Base-by-base conservation (phyloP, 2,888 invertebrate genomes). In the Hirtodrosophila confusa region DNA sequence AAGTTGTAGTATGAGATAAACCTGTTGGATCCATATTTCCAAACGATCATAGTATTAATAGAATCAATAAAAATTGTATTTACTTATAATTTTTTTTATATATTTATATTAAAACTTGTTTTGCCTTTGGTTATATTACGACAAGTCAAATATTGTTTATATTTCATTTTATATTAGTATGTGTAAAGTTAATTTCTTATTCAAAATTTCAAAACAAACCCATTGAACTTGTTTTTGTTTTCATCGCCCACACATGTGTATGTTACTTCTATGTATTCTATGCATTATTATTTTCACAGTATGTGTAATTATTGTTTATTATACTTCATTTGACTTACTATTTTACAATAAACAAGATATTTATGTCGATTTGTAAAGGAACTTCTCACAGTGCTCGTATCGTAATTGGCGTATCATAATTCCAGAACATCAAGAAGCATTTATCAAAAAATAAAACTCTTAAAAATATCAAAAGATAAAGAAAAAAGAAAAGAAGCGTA, bases 171-270 rank as follows among this genome's bases (percentile, higher is more conserved):
- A 7, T 24, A 4, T 48, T 48, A 17, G 23, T 39, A 31, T 31
- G 31, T 31, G 27, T 27, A 27, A 27, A 5, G 5, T 23, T 10
- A 33, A n/a, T 33, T 50, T 63, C 17, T 41, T 11, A 50, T 45
- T 48, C 5, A 43, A 6, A 60, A 53, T 48, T 24, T 31, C 11
- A 7, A 31, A 11, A 49, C 27, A 1, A 39, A n/a, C n/a, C 37
- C 58, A 77, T 24, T 73, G 58, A 53, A 49, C 49, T 63, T 58
- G 77, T 67, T 72, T 48, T 35, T 63, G 53, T 35, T 56, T 56
- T 53, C 27, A 17, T 33, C 6, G 27, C 11, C 43, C 36, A 61
- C 27, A 27, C 27, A 10, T 64, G 33, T 54, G 31, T 23, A 17
- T 49, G 7, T 10, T 24, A 12, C 12, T 24, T 17, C 12, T 41